Conservation (phyloP, 1,140 invertebrate genomes). For the Tetragnatha versicolor region DNA sequence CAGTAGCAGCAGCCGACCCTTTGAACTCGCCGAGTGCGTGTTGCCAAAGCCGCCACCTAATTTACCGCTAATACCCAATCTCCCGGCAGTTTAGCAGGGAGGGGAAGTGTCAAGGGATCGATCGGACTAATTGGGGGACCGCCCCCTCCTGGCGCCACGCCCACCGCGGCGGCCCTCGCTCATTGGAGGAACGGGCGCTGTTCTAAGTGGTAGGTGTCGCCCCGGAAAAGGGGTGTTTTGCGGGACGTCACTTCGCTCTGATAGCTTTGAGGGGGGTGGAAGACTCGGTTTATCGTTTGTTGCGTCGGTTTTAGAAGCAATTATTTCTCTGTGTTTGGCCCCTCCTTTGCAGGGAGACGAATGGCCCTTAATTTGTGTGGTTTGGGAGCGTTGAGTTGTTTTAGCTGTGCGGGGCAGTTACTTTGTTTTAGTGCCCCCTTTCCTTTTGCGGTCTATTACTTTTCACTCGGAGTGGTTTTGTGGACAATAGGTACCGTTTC, state of each 20-base stretch:
- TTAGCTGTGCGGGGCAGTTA: too few relatives aligned
- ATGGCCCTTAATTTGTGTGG: background rate
- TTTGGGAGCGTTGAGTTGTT: background rate
- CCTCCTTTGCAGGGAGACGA: background rate
- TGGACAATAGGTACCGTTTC: too few relatives aligned
- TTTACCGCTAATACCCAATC: slow-evolving; percentile 52
- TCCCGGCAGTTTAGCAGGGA: slow-evolving; percentile 14
- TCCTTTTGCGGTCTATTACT: too few relatives aligned
- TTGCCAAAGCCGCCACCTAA: slow-evolving; percentile 45
- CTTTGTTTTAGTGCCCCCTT: too few relatives aligned
- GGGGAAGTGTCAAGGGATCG: slow-evolving; percentile 48
- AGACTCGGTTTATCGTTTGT: too few relatives aligned
- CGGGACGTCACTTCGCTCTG: too few relatives aligned
- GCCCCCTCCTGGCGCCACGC: slow-evolving; percentile 32
- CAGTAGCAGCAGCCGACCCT: slow-evolving; percentile 33
- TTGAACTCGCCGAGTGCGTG: slow-evolving; percentile 44
- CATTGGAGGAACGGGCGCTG: slow-evolving; percentile 25
- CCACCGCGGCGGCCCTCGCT: slow-evolving; percentile 2
- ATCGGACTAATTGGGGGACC: slow-evolving; percentile 48
- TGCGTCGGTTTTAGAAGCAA: too few relatives aligned
- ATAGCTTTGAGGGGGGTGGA: background rate
- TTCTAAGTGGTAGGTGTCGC: background rate
- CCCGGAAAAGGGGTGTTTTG: background rate
- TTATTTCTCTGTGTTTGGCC: too few relatives aligned
- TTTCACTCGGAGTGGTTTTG: too few relatives aligned